phyloP scores from a whole-genome alignment of 1,140 invertebrate genomes.

The Aporrectodea caliginosa region DNA sequence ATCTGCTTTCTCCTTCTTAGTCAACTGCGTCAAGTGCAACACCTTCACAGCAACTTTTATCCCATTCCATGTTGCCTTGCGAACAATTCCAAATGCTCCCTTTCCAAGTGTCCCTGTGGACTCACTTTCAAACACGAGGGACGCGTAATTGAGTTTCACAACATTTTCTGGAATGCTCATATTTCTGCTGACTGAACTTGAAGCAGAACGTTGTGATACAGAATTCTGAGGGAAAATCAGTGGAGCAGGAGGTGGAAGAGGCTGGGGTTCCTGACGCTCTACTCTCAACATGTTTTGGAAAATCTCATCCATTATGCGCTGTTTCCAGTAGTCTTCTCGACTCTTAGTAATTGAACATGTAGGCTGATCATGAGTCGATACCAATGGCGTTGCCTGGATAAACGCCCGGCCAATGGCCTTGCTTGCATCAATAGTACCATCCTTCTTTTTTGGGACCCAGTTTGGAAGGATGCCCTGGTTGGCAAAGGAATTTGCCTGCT shows the following conservation, averaged over 20 bases:
- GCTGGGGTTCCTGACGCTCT: background rate
- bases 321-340: background rate
- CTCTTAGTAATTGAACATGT: background rate
- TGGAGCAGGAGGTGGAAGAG: background rate
- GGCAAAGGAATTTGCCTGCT: background rate
- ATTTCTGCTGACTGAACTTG: background rate
- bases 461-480: background rate
- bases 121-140: background rate
- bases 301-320: background rate
- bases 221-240: too few relatives aligned
- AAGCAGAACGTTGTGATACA: too few relatives aligned
- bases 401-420: background rate
- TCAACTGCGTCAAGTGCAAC: background rate
- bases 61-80: background rate
- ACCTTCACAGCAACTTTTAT: background rate
- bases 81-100: background rate
- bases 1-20: background rate
- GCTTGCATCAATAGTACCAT: background rate
- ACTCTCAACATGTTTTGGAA: background rate
- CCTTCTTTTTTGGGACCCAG: background rate
- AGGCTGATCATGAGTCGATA: background rate
- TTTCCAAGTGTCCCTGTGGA: background rate
- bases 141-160: background rate
- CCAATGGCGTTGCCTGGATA: background rate
- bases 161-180: background rate